These are phyloP conservation scores for Heliopora coerulea DNA, from an alignment of 92 coral and sea anemone genomes.

Conservation along the genomic window DNA sequence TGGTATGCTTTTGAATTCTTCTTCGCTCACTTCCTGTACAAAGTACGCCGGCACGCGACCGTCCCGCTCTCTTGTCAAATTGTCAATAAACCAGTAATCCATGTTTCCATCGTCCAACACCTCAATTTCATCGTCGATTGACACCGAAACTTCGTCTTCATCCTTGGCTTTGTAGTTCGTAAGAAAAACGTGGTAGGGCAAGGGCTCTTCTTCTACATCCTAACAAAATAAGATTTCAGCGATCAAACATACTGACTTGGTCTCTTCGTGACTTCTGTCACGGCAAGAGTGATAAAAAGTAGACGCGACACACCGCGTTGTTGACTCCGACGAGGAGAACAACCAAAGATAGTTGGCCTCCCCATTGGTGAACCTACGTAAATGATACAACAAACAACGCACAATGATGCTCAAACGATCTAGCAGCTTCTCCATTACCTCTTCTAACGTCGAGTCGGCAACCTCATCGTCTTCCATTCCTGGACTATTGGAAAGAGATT, in stretches of 20 bases:
- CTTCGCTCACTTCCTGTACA: conserved; percentile 60
- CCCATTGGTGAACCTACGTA: too few species aligned
- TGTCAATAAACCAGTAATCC: conserved; percentile 65
- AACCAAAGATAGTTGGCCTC: too few species aligned
- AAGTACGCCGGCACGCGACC: conserved; percentile 81
- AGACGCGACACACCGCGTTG: too few species aligned
- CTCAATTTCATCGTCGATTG: conserved; percentile 73
- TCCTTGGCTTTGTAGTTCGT: conserved; percentile 69
- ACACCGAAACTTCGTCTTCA: conserved; percentile 75
- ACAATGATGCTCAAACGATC: too few species aligned
- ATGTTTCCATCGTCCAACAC: conserved; percentile 65
- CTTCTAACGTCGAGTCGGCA: background rate
- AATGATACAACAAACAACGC: too few species aligned
- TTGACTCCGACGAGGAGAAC: too few species aligned
- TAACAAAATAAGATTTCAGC: too few species aligned
- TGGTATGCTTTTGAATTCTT: conserved; percentile 52
- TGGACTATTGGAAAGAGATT: conserved; percentile 1
- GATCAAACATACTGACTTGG: too few species aligned
- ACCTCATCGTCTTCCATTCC: conserved; percentile 31
- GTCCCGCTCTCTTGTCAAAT: conserved; percentile 64
- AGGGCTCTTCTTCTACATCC: conserved; percentile 58
- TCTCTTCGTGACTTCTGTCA: too few species aligned
- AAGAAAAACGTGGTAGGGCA: conserved; percentile 53
- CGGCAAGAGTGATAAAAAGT: too few species aligned
- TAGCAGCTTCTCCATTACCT: background rate